Evolutionary conservation across 2,888 invertebrate species (phyloP), one percentile per base, ranked within the genome.

Genomic region (Synanthedon andrenaeformis): DNA sequence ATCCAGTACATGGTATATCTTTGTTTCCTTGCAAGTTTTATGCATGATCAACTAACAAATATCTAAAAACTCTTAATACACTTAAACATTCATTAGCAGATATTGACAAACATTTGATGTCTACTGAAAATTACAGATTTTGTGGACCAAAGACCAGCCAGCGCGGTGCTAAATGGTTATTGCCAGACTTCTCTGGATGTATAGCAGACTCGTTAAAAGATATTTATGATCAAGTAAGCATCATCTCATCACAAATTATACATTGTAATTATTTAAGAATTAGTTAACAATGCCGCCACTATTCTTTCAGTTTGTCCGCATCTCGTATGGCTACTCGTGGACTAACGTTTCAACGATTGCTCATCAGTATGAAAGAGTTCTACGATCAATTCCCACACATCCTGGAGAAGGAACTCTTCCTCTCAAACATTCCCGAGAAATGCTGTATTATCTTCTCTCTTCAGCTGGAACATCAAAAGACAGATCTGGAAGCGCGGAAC

Each of bases 151-250:
- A 83, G 65, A 77, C 83, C 2, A 77, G 80, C 56, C 77, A 79
- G 13, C 90, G 90, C 42, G 91, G 90, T 19, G 92, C 93, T 0
- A 90, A 90, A 58, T 95, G 95, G 95, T 89, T 90, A 62, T 76
- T 89, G 50, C 93, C 95, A 0, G 93, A 95, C 72, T 95, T 94
- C 70, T 93, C 94, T 1, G 87, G 88, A 17, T 95, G 95, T 69
- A 82, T 92, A 23, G 90, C 92, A 35, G 90, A 92, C 64, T 89
- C 91, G 1, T 73, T 94, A 41, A 77, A 89, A 53, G 79, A 89
- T 63, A 90, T 92, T 58, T 91, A 91, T 67, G 89, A 90, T 63
- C 89, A 91, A 79, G 92, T 92, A 75, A 14, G 3, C 5, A 19
- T 10, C 41, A 13, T 45, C n/a, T 45, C 45, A 11, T 13, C 4